Percentiles rank a stretch among this genome's conserved stretches.
These are phyloP conservation scores for Odocoileus hemionus DNA, from an alignment of 2,113 vertebrate genomes.

Conservation along the genomic window DNA sequence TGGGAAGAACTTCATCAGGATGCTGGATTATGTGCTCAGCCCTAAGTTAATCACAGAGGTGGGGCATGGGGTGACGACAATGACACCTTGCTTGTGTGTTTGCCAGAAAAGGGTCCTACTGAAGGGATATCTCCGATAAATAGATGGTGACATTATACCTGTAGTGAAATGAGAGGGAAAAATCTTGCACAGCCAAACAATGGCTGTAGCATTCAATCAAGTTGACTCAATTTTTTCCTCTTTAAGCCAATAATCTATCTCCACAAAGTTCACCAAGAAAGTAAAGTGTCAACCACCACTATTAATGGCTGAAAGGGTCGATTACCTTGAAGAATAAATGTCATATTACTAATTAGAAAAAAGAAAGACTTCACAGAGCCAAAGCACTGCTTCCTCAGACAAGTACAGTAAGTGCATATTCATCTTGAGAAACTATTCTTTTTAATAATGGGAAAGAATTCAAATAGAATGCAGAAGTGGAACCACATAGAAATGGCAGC, in stretches of 20 bases:
- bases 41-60: not conserved
- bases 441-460: not conserved
- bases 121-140: not conserved
- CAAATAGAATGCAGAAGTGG: not conserved
- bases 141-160: accelerated
- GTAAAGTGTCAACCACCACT: no score
- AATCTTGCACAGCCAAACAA: not conserved
- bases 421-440: not conserved
- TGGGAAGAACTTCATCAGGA: not conserved
- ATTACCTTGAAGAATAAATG: not conserved
- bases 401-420: not conserved
- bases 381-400: not conserved
- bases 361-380: not conserved
- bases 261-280: not conserved
- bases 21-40: not conserved
- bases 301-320: not conserved
- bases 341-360: not conserved
- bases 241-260: not conserved
- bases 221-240: not conserved
- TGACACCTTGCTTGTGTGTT: not conserved
- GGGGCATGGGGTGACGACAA: accelerated
- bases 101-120: not conserved
- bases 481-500: not conserved
- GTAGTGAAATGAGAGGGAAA: not conserved
- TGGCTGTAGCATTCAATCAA: not conserved